These are phyloP conservation scores for Callipepla squamata DNA, from an alignment of 2,113 vertebrate genomes.

Conservation along the genomic window DNA sequence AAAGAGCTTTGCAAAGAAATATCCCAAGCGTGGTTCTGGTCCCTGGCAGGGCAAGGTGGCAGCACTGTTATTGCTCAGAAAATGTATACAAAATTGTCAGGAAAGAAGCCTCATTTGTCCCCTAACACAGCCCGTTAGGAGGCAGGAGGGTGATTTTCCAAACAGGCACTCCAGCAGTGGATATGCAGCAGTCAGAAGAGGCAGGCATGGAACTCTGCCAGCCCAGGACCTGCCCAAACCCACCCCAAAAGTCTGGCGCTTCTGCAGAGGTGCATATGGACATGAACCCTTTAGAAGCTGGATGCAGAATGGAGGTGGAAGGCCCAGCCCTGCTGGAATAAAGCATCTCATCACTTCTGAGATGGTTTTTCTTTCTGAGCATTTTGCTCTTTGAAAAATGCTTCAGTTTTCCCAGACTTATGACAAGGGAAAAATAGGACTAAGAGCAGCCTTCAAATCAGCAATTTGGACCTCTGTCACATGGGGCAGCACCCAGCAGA, in stretches of 20 bases:
- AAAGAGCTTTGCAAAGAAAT: not conserved
- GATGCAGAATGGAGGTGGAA: not conserved
- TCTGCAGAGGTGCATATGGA: not conserved
- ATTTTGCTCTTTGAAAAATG: not conserved
- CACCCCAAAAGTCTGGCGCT: accelerated
- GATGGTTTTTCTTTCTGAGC: not conserved
- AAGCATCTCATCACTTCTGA: not conserved
- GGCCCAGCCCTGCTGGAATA: accelerated
- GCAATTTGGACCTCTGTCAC: not conserved
- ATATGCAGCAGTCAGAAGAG: not conserved
- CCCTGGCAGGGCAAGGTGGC: not conserved
- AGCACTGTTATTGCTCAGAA: not conserved
- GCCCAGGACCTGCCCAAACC: not conserved
- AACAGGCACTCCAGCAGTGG: not conserved
- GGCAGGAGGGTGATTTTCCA: not conserved
- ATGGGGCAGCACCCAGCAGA: not conserved
- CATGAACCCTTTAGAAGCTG: not conserved
- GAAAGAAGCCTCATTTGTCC: not conserved
- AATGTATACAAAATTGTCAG: slow-evolving; percentile 3
- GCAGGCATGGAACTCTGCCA: not conserved
- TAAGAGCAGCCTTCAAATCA: not conserved
- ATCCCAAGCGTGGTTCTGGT: not conserved
- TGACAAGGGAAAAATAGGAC: not conserved
- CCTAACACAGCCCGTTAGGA: not conserved
- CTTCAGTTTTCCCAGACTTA: not conserved